phyloP scores from a whole-genome alignment of 2,113 vertebrate species.

The Psettodes erumei region DNA sequence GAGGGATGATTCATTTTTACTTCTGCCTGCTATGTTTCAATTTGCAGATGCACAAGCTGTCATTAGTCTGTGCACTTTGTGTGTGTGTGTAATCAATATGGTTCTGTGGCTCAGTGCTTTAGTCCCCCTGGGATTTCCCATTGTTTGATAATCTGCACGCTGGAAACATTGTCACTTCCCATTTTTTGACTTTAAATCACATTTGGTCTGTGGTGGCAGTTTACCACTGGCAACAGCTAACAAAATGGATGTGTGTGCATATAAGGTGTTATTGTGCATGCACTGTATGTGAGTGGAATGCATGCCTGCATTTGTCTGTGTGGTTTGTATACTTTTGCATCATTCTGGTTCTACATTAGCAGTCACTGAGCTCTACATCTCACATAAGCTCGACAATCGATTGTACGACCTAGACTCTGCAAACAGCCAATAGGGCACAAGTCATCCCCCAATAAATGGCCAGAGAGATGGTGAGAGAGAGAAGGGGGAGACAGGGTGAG shows the following conservation, averaged over 20 bases:
- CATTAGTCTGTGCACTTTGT: constrained; percentile 68
- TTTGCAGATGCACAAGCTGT: constrained; percentile 63
- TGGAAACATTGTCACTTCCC: constrained; percentile 72
- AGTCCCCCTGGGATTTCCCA: constrained; percentile 55
- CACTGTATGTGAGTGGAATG: not conserved
- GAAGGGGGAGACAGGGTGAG: not conserved
- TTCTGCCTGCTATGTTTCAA: constrained; percentile 56
- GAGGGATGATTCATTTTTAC: constrained; percentile 45
- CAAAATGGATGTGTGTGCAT: not conserved
- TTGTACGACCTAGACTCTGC: constrained; percentile 64
- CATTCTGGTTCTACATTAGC: constrained; percentile 48
- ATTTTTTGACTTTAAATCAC: constrained; percentile 69
- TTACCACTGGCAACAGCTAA: constrained; percentile 34
- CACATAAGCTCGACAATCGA: constrained; percentile 67
- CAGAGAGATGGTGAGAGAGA: constrained; percentile 32
- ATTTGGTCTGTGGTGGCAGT: constrained; percentile 57
- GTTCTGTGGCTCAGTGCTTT: constrained; percentile 59
- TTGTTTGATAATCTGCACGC: constrained; percentile 71
- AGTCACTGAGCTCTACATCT: constrained; percentile 53
- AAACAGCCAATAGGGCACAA: constrained; percentile 75
- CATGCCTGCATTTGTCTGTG: not conserved
- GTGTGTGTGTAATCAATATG: constrained; percentile 67
- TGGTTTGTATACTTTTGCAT: constrained; percentile 43
- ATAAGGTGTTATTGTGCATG: not conserved
- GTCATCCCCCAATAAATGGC: constrained; percentile 70